A percentile compares a stretch with the other conserved stretches of the same genome.
Conservation (phyloP, 2,888 invertebrate genomes). For the Drosophila testacea region DNA sequence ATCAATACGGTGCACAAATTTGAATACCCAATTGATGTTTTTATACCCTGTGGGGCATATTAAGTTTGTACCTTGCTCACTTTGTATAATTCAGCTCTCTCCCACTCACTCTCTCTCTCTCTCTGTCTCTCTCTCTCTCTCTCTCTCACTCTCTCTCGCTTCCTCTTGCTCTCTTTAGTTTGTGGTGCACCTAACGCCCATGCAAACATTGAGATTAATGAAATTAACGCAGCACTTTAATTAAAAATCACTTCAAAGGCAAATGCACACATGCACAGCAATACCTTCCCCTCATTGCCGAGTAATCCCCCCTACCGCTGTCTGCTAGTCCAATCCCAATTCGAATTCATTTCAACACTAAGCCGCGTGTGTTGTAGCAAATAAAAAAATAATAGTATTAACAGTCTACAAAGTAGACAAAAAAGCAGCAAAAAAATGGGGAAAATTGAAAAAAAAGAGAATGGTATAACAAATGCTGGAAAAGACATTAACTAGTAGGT, state of each 20-base stretch:
- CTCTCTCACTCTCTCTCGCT: neutral
- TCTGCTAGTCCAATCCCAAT: slow-evolving; percentile 24
- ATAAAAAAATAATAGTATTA: slow-evolving; percentile 77
- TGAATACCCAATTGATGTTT: neutral
- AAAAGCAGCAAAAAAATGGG: neutral
- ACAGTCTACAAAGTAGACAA: slow-evolving; percentile 48
- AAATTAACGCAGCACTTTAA: slow-evolving; percentile 77
- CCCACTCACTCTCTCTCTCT: neutral
- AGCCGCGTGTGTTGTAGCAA: slow-evolving; percentile 66
- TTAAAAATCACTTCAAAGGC: slow-evolving; percentile 69
- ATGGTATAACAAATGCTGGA: slow-evolving; percentile 27
- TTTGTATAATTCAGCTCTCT: too few species aligned
- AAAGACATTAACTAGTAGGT: slow-evolving; percentile 23
- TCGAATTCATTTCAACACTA: slow-evolving; percentile 64
- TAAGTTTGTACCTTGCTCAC: too few species aligned
- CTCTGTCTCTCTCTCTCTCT: neutral
- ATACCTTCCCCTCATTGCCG: neutral
- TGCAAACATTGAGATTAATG: slow-evolving; percentile 71
- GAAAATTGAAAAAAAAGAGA: neutral
- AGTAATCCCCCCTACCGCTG: neutral
- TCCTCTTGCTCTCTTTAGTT: neutral
- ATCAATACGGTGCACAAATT: neutral
- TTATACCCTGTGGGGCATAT: too few species aligned
- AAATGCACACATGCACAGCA: slow-evolving; percentile 33
- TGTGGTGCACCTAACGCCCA: slow-evolving; percentile 31